Evolutionary conservation across 1,140 invertebrate genomes (phyloP), one percentile per base, ranked within the genome.

Genomic region (Eurosta solidaginis): DNA sequence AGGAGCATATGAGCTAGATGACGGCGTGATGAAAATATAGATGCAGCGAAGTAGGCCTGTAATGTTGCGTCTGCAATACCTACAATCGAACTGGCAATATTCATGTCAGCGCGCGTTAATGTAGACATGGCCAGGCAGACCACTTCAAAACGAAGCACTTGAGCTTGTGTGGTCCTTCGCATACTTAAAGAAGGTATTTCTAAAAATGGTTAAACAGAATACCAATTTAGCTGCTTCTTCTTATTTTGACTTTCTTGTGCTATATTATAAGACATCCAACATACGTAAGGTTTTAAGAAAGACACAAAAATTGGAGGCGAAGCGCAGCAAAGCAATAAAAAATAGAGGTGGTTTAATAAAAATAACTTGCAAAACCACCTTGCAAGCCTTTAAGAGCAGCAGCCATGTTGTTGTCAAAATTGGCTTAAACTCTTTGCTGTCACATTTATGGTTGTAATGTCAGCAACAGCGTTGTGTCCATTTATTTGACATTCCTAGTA

Each of bases 91-190:
- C 54, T 59, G 54, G 33, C 54, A 63, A 17, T n/a, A n/a, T n/a
- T n/a, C 7, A 33, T 14, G 29, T 36, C 27, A 63, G 54, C 29
- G 49, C 49, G 29, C 54, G 54, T 6, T 63, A 63, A 63, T 63
- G 54, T n/a, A n/a, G 36, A 68, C 59, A 68, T 68, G 59, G 59
- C 40, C 59, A 68, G 59, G n/a, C n/a, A n/a, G 59, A 68, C 59
- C 59, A 68, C 59, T 68, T 42, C 59, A 68, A 4, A 12, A 47
- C 45, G 14, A 29, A 33, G 33, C 40, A 68, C 33, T 36, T 63
- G 54, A 36, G 33, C 54, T 40, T 68, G 59, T 68, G 59, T 68
- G 59, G 59, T 68, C 59, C 59, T 7, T 22, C 33, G 59, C n/a
- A 40, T 3, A 68, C 59, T 68, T 47, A 14, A 3, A 3, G n/a